Base-by-base conservation (phyloP, 2,797 vertebrate genomes). In the Intellagama lesueurii region DNA sequence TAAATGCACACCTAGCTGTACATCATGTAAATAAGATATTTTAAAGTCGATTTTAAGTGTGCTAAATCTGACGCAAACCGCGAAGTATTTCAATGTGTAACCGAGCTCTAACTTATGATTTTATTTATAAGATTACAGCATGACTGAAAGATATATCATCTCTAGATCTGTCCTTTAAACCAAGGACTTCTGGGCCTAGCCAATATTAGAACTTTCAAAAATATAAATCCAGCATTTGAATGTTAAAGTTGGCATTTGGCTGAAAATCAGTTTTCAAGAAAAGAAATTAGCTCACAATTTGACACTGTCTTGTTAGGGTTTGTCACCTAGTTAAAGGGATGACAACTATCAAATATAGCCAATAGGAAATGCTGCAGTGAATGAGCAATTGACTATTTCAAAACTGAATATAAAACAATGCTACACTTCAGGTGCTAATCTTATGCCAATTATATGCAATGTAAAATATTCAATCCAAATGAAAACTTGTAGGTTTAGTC, bases 401-500 rank as follows among this genome's bases (percentile, higher is more conserved):
- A 56, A 56, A 56, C 52, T 47, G 12, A 32, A 32, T 73, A 12
- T 56, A 47, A 19, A 2, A 56, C 24, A n/a, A 52, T 52, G 3
- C 47, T 28, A 26, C 30, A 35, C 52, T 7, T 66, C 49, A 56
- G 5, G 17, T 56, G 16, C 49, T 83, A n/a, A 49, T 47, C 30
- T 16, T 49, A 83, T 19, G 32, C 49, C 16, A 32, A 77, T 44
- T 40, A 66, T 19, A 66, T 47, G 24, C 35, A 76, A 56, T 56
- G 8, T 56, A 56, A 56, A 56, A 47, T 86, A 86, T 76, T 86
- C 44, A 32, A 85, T 30, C 40, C 28, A 85, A 76, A 77, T 76
- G 35, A 6, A 86, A 60, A 52, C 35, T 7, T 17, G 60, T 16
- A 85, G n/a, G 12, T 40, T 49, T 72, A 52, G 19, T 1, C n/a